phyloP scores from a whole-genome alignment of 2,888 invertebrate species.

The Diplolepis rosae region DNA sequence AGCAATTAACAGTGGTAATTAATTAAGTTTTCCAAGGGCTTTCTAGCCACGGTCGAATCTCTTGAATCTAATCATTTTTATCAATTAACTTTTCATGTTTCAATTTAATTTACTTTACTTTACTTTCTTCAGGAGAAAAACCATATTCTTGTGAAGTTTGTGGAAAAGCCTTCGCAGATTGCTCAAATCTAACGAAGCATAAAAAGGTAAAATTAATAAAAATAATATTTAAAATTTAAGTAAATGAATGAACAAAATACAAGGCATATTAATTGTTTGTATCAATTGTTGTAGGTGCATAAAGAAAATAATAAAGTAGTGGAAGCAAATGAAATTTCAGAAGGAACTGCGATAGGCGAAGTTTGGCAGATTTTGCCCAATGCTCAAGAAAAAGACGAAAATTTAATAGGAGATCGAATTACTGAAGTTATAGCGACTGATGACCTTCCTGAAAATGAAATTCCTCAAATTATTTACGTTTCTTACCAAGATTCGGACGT shows the following conservation, averaged over 20 bases:
- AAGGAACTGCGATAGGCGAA: slow-evolving; percentile 55
- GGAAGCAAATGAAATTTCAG: slow-evolving; percentile 51
- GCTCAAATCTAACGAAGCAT: slow-evolving; percentile 84
- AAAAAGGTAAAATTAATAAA: slow-evolving; percentile 73
- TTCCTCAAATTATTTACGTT: slow-evolving; percentile 75
- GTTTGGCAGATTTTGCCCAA: slow-evolving; percentile 69
- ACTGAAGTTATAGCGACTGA: slow-evolving; percentile 64
- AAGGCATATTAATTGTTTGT: not conserved
- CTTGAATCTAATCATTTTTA: not conserved
- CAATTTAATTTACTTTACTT: slow-evolving; percentile 9
- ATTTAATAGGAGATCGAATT: slow-evolving; percentile 61
- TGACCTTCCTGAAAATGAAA: slow-evolving; percentile 65
- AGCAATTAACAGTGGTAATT: too few species aligned
- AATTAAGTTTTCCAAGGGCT: too few species aligned
- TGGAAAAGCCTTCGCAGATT: slow-evolving; percentile 84
- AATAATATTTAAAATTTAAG: not conserved
- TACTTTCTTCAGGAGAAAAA: slow-evolving; percentile 75
- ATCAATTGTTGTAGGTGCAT: slow-evolving; percentile 59
- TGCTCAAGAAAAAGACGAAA: slow-evolving; percentile 57
- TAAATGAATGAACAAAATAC: not conserved
- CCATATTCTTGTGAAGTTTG: slow-evolving; percentile 84
- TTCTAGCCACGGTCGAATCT: too few species aligned
- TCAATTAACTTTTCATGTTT: not conserved
- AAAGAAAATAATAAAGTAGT: slow-evolving; percentile 62
- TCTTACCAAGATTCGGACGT: slow-evolving; percentile 75